These are phyloP conservation scores for Thereva nobilitata DNA, from an alignment of 2,888 invertebrate species.

Conservation along the genomic window DNA sequence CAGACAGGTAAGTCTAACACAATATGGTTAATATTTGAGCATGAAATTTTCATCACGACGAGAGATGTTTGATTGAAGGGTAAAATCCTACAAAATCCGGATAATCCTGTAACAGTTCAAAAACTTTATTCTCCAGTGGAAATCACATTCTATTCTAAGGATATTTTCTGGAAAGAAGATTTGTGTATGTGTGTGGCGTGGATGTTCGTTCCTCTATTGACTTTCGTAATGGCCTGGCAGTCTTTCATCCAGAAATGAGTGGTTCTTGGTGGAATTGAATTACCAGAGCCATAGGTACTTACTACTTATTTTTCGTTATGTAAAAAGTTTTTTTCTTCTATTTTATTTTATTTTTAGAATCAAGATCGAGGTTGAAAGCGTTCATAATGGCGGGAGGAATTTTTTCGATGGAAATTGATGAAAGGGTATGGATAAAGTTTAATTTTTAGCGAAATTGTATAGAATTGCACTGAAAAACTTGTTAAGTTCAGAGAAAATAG, in stretches of 20 bases:
- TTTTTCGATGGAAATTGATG: too few species aligned
- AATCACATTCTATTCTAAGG: not conserved
- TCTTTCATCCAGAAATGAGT: constrained; percentile 7
- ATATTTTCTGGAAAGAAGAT: not conserved
- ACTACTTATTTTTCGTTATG: too few species aligned
- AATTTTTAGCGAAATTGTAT: too few species aligned
- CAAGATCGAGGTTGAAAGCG: too few species aligned
- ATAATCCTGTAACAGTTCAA: constrained; percentile 38
- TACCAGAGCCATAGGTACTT: not conserved
- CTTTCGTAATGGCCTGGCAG: constrained; percentile 25
- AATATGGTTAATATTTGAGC: constrained; percentile 13
- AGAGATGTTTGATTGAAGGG: constrained; percentile 36
- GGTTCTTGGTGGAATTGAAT: not conserved
- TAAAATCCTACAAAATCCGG: constrained; percentile 37
- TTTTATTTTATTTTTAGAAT: too few species aligned
- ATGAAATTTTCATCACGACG: constrained; percentile 36
- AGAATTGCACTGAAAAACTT: too few species aligned
- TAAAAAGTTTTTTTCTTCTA: too few species aligned
- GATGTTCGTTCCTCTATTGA: constrained; percentile 8
- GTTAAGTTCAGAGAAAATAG: too few species aligned
- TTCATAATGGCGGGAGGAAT: too few species aligned
- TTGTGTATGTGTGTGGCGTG: not conserved
- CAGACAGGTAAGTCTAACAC: not conserved
- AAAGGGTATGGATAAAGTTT: too few species aligned
- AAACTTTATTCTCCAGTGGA: constrained; percentile 28